Conservation (phyloP, 2,113 vertebrate genomes). For the Chloebia gouldiae region DNA sequence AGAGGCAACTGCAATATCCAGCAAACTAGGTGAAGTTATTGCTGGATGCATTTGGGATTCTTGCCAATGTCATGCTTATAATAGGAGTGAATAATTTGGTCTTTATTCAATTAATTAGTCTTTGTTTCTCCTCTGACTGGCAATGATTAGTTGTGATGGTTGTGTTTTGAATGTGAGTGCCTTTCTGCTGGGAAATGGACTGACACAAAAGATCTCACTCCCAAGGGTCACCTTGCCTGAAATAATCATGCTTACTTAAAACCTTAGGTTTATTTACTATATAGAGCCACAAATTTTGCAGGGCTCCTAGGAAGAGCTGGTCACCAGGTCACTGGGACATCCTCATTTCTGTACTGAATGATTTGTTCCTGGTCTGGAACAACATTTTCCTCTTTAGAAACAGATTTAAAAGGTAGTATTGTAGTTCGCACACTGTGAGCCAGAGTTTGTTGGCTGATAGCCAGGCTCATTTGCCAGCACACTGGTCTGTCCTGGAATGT, state of each 20-base stretch:
- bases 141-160: background rate
- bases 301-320: background rate
- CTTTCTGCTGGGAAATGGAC: background rate
- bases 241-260: background rate
- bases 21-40: background rate
- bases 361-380: background rate
- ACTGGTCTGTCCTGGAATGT: background rate
- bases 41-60: background rate
- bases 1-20: background rate
- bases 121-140: background rate
- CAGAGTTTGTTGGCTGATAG: background rate
- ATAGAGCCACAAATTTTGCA: background rate
- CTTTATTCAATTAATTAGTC: conserved; percentile 17
- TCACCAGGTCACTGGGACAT: background rate
- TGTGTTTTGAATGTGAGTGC: background rate
- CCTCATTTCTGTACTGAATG: background rate
- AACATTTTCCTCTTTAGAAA: background rate
- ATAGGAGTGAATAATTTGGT: background rate
- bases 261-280: background rate
- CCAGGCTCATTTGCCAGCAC: background rate
- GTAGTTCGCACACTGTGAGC: background rate
- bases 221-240: background rate
- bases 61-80: background rate
- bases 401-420: background rate
- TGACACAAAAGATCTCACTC: background rate